Evolutionary conservation across 2,113 vertebrate genomes (phyloP).

Genomic region (Rhabdomys dilectus): DNA sequence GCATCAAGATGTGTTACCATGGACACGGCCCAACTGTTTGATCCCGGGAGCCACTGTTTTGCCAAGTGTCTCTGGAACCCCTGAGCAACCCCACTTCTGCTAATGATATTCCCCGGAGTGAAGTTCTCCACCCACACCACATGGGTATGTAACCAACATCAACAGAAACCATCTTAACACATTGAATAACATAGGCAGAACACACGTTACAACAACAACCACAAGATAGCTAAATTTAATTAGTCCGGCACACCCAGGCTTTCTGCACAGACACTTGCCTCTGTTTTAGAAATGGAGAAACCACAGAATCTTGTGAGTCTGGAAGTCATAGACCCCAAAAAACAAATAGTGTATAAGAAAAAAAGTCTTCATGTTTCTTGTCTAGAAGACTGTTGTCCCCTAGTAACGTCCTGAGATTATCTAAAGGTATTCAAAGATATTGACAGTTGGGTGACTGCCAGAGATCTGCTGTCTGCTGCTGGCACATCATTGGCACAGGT

Average conservation of each 20-base stretch:
- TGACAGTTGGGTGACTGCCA: not conserved
- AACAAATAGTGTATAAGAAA: not conserved
- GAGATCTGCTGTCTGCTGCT: not conserved
- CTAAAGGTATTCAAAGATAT: constrained; percentile 23
- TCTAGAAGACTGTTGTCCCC: not conserved
- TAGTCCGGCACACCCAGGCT: constrained; percentile 59
- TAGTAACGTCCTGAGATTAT: constrained; percentile 2
- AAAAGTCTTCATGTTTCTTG: not conserved
- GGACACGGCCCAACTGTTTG: constrained; percentile 45
- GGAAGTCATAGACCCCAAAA: constrained; percentile 62
- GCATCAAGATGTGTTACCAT: not conserved
- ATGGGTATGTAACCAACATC: constrained; percentile 76
- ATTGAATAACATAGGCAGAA: constrained; percentile 65
- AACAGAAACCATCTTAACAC: constrained; percentile 77
- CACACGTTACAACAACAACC: constrained; percentile 69
- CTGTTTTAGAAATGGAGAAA: constrained; percentile 71
- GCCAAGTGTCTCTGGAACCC: constrained; percentile 61
- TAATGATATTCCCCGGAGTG: constrained; percentile 70
- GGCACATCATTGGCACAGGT: not conserved
- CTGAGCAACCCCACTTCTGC: constrained; percentile 37
- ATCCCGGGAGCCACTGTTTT: constrained; percentile 52
- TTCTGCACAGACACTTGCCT: constrained; percentile 53
- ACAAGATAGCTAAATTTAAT: constrained; percentile 76
- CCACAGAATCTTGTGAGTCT: constrained; percentile 69
- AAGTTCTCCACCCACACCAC: constrained; percentile 75